phyloP scores from a whole-genome alignment of 2,113 vertebrate species.

The Terrapene triunguis region DNA sequence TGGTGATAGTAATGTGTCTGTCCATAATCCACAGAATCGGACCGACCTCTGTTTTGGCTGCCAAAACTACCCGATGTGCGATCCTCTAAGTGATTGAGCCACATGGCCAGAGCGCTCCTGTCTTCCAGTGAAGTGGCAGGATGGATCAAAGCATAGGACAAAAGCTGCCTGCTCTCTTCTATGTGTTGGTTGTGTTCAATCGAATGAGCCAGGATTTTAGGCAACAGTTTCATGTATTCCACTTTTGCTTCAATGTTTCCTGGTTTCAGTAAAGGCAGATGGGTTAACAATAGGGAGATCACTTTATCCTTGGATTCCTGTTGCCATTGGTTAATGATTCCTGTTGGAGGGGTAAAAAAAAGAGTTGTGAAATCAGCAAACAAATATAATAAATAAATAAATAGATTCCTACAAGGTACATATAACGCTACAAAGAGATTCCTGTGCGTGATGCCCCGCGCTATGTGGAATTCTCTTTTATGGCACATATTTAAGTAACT shows the following conservation, averaged over 20 bases:
- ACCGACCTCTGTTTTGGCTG: constrained; percentile 81
- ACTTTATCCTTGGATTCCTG: constrained; percentile 95
- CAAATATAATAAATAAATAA: constrained; percentile 43
- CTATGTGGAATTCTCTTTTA: neutral
- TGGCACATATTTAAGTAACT: neutral
- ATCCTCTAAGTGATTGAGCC: constrained; percentile 99
- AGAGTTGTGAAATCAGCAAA: constrained; percentile 28
- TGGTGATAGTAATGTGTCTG: constrained; percentile 94
- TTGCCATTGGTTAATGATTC: constrained; percentile 97
- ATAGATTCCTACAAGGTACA: neutral
- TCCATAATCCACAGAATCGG: constrained; percentile 92
- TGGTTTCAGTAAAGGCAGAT: constrained; percentile 96
- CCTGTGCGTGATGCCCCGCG: neutral
- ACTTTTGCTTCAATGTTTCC: constrained; percentile 95
- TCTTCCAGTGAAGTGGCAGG: constrained; percentile 97
- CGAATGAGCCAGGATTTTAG: constrained; percentile 95
- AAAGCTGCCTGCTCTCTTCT: constrained; percentile 96
- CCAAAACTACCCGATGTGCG: constrained; percentile 86
- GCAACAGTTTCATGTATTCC: constrained; percentile 98
- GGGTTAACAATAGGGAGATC: constrained; percentile 94
- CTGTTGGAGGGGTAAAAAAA: constrained; percentile 70
- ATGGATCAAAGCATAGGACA: constrained; percentile 98
- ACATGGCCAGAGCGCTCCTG: constrained; percentile 93
- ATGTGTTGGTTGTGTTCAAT: constrained; percentile 97
- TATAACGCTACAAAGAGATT: rapidly evolving